These are phyloP conservation scores for Tokudaia muenninki DNA, from an alignment of 2,797 vertebrate genomes.

Conservation along the genomic window DNA sequence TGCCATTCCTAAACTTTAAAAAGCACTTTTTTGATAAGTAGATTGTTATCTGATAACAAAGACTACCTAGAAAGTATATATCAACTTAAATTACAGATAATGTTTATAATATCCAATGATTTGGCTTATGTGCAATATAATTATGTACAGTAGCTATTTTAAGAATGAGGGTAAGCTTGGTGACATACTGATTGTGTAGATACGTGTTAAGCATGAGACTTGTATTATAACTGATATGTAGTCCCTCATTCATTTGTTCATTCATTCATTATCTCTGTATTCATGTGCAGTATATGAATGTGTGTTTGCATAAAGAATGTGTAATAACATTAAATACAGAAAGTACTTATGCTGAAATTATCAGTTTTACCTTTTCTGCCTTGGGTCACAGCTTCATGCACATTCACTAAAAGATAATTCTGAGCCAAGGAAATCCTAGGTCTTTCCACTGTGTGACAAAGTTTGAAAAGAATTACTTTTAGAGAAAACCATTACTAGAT, in stretches of 20 bases:
- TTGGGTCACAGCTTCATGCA: neutral
- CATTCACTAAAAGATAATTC: constrained; percentile 16
- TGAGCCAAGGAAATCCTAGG: neutral
- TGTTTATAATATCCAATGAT: neutral
- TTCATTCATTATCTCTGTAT: constrained; percentile 9
- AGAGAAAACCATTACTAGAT: constrained; percentile 5
- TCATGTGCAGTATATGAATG: neutral
- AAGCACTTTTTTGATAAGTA: constrained; percentile 35
- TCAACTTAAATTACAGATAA: constrained; percentile 17
- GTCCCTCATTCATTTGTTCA: neutral
- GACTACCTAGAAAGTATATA: constrained; percentile 59
- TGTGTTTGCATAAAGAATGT: constrained; percentile 2
- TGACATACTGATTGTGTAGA: neutral
- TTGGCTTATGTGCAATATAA: neutral
- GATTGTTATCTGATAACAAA: constrained; percentile 13
- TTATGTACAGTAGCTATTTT: neutral
- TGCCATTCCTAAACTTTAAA: constrained; percentile 55
- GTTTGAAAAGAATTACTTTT: constrained; percentile 48
- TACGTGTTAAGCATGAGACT: constrained; percentile 4
- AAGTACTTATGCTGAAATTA: neutral
- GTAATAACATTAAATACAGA: neutral
- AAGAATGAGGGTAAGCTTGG: neutral
- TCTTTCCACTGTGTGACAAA: neutral
- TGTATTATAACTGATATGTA: neutral
- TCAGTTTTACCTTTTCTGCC: neutral